phyloP scores from a whole-genome alignment of 1,140 invertebrate species.

The Ostrea edulis region DNA sequence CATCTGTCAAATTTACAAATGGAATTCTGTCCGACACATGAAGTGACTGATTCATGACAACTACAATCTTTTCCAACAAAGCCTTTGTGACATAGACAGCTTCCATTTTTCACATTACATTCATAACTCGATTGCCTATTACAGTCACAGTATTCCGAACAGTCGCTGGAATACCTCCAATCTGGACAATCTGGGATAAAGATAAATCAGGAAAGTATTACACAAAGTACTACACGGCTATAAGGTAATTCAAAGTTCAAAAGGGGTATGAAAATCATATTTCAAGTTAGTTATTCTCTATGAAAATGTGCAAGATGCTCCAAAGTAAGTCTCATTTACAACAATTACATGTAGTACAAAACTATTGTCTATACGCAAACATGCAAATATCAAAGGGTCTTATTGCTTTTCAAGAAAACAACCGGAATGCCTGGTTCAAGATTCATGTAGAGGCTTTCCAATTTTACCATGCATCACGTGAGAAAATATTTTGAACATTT shows the following conservation, averaged over 20 bases:
- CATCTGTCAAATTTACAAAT: constrained; percentile 4
- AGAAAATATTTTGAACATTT: too few relatives aligned
- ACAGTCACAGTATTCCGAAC: neutral
- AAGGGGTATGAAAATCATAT: too few relatives aligned
- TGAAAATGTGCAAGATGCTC: neutral
- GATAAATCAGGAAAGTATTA: neutral
- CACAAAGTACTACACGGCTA: too few relatives aligned
- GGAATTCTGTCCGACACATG: neutral
- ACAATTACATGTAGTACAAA: neutral
- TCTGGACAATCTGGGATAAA: neutral
- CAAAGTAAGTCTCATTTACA: neutral
- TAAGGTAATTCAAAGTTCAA: too few relatives aligned
- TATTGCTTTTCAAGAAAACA: too few relatives aligned
- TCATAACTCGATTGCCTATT: neutral
- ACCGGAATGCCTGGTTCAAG: too few relatives aligned
- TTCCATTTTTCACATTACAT: neutral
- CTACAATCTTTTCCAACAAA: neutral
- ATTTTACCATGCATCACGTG: too few relatives aligned
- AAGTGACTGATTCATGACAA: neutral
- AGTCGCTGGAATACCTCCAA: constrained; percentile 3
- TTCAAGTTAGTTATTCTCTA: too few relatives aligned
- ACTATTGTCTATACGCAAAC: too few relatives aligned
- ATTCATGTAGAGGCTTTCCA: too few relatives aligned
- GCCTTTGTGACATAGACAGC: neutral
- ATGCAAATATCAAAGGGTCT: too few relatives aligned